These are phyloP conservation scores for Hapalemur alaotrensis DNA, from an alignment of 2,797 vertebrate species.

Conservation along the genomic window DNA sequence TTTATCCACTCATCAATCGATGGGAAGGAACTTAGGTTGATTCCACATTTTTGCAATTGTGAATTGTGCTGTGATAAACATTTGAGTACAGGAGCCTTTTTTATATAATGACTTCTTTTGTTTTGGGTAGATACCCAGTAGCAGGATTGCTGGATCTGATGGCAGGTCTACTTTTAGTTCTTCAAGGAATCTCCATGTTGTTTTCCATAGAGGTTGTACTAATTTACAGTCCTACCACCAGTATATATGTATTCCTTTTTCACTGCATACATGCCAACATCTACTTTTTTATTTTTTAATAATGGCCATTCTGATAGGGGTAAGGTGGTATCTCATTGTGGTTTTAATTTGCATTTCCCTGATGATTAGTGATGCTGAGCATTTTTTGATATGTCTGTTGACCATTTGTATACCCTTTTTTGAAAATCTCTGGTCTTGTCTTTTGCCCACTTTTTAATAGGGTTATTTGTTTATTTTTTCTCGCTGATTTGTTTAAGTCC, in stretches of 20 bases:
- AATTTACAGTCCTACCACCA: not conserved
- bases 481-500: not conserved
- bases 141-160: not conserved
- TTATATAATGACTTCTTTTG: not conserved
- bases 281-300: not conserved
- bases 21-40: not conserved
- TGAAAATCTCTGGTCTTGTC: not conserved
- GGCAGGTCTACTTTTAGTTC: not conserved
- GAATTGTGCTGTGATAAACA: not conserved
- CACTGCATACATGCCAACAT: not conserved
- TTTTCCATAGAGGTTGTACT: not conserved
- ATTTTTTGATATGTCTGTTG: not conserved
- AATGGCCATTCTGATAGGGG: not conserved
- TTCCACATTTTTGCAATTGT: not conserved
- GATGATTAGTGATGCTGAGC: not conserved
- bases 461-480: not conserved
- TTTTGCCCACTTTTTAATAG: not conserved
- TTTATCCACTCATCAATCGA: not conserved
- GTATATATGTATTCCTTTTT: not conserved
- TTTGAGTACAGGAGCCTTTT: not conserved
- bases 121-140: not conserved
- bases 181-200: not conserved
- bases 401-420: not conserved
- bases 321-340: not conserved
- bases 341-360: not conserved